phyloP scores from a whole-genome alignment of 2,888 invertebrate genomes.

The Tipula unca region DNA sequence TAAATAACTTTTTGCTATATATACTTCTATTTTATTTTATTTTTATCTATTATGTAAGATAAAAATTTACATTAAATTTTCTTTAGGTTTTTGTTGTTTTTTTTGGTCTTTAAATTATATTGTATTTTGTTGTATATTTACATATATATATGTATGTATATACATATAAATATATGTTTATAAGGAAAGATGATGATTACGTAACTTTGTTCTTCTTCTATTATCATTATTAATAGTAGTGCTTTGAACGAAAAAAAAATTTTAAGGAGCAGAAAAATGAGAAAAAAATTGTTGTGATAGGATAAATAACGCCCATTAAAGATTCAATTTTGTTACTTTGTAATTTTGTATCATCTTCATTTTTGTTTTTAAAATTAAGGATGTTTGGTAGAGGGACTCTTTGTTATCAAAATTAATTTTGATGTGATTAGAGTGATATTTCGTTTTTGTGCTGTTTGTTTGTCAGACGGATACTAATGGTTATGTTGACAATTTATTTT shows the following conservation, averaged over 20 bases:
- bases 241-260: neutral
- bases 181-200: neutral
- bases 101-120: neutral
- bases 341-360: neutral
- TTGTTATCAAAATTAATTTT: neutral
- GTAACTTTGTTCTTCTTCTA: neutral
- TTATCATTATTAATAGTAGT: neutral
- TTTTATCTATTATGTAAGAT: neutral
- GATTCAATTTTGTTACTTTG: neutral
- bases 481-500: neutral
- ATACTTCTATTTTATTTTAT: neutral
- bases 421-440: neutral
- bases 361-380: neutral
- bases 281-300: neutral
- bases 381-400: neutral
- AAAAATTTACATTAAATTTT: neutral
- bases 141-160: too few species aligned
- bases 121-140: neutral
- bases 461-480: neutral
- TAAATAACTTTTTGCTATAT: neutral
- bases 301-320: neutral
- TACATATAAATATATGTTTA: too few species aligned
- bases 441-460: neutral
- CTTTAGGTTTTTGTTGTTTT: neutral
- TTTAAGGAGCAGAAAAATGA: neutral